These are phyloP conservation scores for Pantelozetes paolii DNA, from an alignment of 2,888 invertebrate species.

Conservation along the genomic window DNA sequence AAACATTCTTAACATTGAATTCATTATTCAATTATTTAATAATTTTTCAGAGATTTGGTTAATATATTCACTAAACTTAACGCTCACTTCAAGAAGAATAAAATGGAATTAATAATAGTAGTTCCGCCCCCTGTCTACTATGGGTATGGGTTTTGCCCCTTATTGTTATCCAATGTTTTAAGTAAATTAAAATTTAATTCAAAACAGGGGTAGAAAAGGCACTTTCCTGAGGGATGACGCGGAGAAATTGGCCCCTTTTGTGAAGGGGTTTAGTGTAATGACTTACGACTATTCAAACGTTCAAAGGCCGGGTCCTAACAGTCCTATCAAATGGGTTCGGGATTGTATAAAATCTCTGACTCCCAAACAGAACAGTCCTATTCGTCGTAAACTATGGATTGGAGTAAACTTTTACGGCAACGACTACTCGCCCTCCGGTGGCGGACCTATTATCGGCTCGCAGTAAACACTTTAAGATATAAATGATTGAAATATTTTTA, in stretches of 20 bases:
- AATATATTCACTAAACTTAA: conserved; percentile 51
- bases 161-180: background rate
- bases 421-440: conserved; percentile 72
- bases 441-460: conserved; percentile 72
- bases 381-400: conserved; percentile 70
- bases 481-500: background rate
- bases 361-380: conserved; percentile 43
- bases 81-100: conserved; percentile 46
- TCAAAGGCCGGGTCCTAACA: conserved; percentile 70
- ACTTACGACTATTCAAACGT: conserved; percentile 87
- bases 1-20: background rate
- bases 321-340: conserved; percentile 76
- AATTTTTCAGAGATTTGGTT: conserved; percentile 50
- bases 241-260: conserved; percentile 67
- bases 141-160: conserved; percentile 47
- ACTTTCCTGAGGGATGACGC: conserved; percentile 71
- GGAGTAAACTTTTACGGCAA: conserved; percentile 93
- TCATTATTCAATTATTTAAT: conserved; percentile 11
- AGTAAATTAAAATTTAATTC: background rate
- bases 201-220: conserved; percentile 53
- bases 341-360: conserved; percentile 59
- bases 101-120: conserved; percentile 61
- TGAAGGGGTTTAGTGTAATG: conserved; percentile 89
- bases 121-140: conserved; percentile 65
- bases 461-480: conserved; percentile 58